phyloP scores from a whole-genome alignment of 2,888 invertebrate genomes.

The Drosophila mulleri region DNA sequence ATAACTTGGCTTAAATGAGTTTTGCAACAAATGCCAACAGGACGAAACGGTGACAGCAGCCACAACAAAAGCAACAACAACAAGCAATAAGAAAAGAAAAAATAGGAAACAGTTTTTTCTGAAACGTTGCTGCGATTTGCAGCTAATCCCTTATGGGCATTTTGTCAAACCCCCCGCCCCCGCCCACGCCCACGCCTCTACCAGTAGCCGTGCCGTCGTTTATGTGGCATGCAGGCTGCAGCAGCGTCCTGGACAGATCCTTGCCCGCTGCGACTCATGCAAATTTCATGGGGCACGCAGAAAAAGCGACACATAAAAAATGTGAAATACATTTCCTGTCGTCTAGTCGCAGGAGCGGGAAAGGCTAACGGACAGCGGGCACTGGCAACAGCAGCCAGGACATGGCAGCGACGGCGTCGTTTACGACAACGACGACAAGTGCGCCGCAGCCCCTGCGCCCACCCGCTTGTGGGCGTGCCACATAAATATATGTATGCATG shows the following conservation, averaged over 20 bases:
- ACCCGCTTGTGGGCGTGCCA: slow-evolving; percentile 52
- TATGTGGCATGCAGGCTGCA: slow-evolving; percentile 11
- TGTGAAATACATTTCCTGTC: slow-evolving; percentile 84
- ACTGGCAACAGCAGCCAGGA: slow-evolving; percentile 48
- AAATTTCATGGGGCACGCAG: slow-evolving; percentile 82
- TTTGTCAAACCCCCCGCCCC: slow-evolving; percentile 63
- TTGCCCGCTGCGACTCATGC: slow-evolving; percentile 77
- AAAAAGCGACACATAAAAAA: slow-evolving; percentile 78
- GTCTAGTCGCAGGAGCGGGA: slow-evolving; percentile 71
- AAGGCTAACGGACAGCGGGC: background rate
- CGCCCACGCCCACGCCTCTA: slow-evolving; percentile 3
- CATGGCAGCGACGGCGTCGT: slow-evolving; percentile 32
- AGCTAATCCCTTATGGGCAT: slow-evolving; percentile 85
- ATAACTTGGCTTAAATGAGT: slow-evolving; percentile 81
- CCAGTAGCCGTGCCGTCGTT: background rate
- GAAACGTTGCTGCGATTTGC: slow-evolving; percentile 75
- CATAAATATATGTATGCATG: slow-evolving; percentile 54
- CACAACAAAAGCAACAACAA: background rate
- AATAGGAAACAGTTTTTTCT: slow-evolving; percentile 44
- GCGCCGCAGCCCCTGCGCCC: slow-evolving; percentile 39
- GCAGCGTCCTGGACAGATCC: slow-evolving; percentile 40
- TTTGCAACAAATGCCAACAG: slow-evolving; percentile 78
- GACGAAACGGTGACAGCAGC: slow-evolving; percentile 46
- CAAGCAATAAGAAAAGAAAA: background rate
- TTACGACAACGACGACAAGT: slow-evolving; percentile 66